Conservation (phyloP, 1,140 invertebrate genomes). For the Drosophila mauritiana region DNA sequence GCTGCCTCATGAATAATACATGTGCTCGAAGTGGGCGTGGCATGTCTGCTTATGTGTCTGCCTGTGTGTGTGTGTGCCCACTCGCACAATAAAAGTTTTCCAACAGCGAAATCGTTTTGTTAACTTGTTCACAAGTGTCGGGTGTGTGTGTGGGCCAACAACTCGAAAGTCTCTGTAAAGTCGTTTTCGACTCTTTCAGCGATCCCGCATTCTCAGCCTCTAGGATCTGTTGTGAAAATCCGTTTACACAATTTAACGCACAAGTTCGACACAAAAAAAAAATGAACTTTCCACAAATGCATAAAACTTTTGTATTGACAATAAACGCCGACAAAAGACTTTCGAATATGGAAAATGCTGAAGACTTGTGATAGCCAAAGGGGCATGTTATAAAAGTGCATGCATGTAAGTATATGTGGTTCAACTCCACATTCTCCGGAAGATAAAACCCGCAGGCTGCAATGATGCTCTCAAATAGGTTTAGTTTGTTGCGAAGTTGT, state of each 20-base stretch:
- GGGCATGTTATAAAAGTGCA: slow-evolving; percentile 10
- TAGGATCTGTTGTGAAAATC: slow-evolving; percentile 63
- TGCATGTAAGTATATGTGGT: slow-evolving; percentile 27
- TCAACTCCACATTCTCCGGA: not conserved
- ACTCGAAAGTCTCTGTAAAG: slow-evolving; percentile 38
- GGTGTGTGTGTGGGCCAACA: slow-evolving; percentile 24
- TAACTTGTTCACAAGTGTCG: slow-evolving; percentile 64
- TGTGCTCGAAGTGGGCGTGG: slow-evolving; percentile 19
- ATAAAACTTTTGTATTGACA: slow-evolving; percentile 80
- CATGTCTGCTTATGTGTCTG: slow-evolving; percentile 3
- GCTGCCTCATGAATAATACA: slow-evolving; percentile 67
- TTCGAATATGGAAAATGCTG: slow-evolving; percentile 46
- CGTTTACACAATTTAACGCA: slow-evolving; percentile 70
- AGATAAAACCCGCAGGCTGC: slow-evolving; percentile 67
- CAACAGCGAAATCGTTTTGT: slow-evolving; percentile 70
- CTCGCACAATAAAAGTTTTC: slow-evolving; percentile 51
- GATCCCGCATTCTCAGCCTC: slow-evolving; percentile 44
- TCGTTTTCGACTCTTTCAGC: slow-evolving; percentile 17
- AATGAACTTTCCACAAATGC: slow-evolving; percentile 65
- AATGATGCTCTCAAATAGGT: slow-evolving; percentile 43
- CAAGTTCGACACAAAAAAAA: slow-evolving; percentile 39
- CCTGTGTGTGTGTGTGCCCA: slow-evolving; percentile 19
- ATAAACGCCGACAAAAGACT: slow-evolving; percentile 61
- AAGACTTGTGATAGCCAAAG: not conserved
- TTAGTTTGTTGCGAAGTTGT: slow-evolving; percentile 67